Evolutionary conservation across 2,797 vertebrate species (phyloP), one percentile per base, ranked within the genome.

Genomic region (Rousettus madagascariensis): DNA sequence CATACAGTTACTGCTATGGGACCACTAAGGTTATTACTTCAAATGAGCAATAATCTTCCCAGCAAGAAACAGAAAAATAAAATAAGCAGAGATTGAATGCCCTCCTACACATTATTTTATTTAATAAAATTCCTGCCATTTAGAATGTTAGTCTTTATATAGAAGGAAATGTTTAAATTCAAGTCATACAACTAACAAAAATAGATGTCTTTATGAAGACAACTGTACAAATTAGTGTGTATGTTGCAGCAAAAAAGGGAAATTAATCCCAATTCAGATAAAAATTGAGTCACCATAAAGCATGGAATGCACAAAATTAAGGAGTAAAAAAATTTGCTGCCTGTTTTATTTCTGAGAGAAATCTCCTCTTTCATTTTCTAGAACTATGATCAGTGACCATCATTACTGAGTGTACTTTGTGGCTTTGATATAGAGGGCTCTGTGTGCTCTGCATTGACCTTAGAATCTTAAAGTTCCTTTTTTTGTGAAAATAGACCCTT

Each of bases 1-100:
- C 66, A 89, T 74, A 77, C 69, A 83, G 84, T 95, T 69, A 95
- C 79, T 86, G 38, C 93, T 87, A 8, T 77, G 95, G 78, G 94
- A 95, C 90, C 41, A 59, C 90, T 91, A 26, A 94, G 72, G 65
- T 91, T 91, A 92, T 95, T 96, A 95, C 78, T 86, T 95, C 75
- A 95, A 96, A 96, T 93, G 92, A 96, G 93, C 91, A 96, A 90
- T 97, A 95, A 96, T 95, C 89, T 87, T 94, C 95, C 79, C 95
- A 94, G 79, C 61, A 95, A 95, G 96, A 95, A 96, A 93, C 72
- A 90, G 83, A 95, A 89, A 97, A 91, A 96, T 63, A 95, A 95
- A 95, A 95, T 87, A 93, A 96, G 75, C 82, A 78, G 82, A 90
- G 90, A 96, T 95, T 95, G 91, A 96, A 89, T 93, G 57, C 90